Evolutionary conservation across 1,140 invertebrate species (phyloP).

Genomic region (Drosophila fuyamai): DNA sequence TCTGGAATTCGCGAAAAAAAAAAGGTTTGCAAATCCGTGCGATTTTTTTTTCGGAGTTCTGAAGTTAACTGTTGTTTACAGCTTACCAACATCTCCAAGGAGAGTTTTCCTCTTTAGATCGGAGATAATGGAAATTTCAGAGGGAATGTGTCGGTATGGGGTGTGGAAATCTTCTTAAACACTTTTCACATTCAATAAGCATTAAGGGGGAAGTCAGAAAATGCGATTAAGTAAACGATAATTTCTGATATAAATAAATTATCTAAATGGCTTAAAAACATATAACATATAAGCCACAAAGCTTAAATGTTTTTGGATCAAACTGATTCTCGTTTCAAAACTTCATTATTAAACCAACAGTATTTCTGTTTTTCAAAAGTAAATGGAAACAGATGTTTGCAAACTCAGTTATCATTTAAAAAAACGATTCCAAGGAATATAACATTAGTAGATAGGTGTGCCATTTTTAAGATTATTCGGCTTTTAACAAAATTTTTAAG

Average conservation of each 20-base stretch:
- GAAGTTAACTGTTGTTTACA: conserved; percentile 73
- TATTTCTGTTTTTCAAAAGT: no score
- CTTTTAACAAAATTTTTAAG: not conserved
- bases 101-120: conserved; percentile 30
- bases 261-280: conserved; percentile 6
- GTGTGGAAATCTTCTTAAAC: conserved; percentile 19
- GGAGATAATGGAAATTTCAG: conserved; percentile 67
- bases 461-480: no score
- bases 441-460: no score
- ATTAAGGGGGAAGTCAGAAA: conserved; percentile 28
- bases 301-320: not conserved
- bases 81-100: conserved; percentile 58
- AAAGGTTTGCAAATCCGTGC: conserved; percentile 59
- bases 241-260: conserved; percentile 74
- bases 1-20: conserved; percentile 33
- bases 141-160: conserved; percentile 2
- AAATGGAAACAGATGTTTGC: no score
- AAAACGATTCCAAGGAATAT: no score
- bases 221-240: conserved; percentile 71
- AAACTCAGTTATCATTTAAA: no score
- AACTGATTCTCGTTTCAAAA: no score
- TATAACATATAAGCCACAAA: not conserved
- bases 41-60: conserved; percentile 49
- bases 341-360: no score
- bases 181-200: conserved; percentile 65